Evolutionary conservation across 2,797 vertebrate genomes (phyloP).

Genomic region (Sebastes iracundus): DNA sequence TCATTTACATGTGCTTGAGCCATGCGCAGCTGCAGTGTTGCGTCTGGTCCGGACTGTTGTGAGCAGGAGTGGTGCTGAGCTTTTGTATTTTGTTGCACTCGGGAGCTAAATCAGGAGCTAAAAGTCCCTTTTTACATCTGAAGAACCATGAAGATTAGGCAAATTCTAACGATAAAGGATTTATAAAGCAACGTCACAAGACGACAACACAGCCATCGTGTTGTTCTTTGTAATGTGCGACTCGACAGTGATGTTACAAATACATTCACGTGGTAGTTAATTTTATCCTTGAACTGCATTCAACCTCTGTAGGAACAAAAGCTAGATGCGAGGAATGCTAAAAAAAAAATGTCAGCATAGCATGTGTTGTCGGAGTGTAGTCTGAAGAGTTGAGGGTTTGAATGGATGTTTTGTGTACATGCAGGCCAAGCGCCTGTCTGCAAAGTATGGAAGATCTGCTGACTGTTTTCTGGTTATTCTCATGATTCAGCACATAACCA

Average conservation of each 20-base stretch:
- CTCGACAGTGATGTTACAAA: not conserved
- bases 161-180: not conserved
- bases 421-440: not conserved
- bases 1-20: slow-evolving; percentile 36
- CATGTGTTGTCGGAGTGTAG: not conserved
- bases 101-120: slow-evolving; percentile 3
- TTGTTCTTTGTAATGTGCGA: not conserved
- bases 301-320: not conserved
- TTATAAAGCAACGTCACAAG: not conserved
- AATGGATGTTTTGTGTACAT: slow-evolving; percentile 1
- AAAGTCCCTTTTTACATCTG: not conserved
- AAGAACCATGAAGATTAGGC: not conserved
- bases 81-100: slow-evolving; percentile 10
- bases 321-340: not conserved
- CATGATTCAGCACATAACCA: not conserved
- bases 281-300: not conserved
- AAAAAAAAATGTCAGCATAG: not conserved
- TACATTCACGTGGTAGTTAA: not conserved
- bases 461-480: not conserved
- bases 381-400: not conserved
- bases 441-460: not conserved
- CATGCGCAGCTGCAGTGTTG: slow-evolving; percentile 35
- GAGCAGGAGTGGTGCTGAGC: not conserved
- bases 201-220: no score
- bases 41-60: slow-evolving; percentile 2